Conservation (phyloP, 2,113 vertebrate genomes). For the Ctenodactylus gundi region DNA sequence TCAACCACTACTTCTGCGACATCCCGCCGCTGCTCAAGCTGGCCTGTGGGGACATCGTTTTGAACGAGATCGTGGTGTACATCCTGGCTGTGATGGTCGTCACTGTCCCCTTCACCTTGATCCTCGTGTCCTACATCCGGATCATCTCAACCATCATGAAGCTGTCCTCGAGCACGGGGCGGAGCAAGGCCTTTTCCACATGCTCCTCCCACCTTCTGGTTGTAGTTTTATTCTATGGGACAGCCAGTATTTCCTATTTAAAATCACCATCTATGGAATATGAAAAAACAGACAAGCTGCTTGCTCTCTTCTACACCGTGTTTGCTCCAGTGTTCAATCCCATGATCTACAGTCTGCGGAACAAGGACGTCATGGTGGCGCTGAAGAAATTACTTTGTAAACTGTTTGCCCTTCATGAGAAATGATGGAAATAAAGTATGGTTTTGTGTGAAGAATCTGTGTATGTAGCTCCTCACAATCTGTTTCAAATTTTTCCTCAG, state of each 20-base stretch:
- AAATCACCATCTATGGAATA: neutral
- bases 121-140: neutral
- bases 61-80: neutral
- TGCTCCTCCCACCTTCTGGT: slow-evolving; percentile 58
- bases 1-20: slow-evolving; percentile 53
- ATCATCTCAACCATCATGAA: slow-evolving; percentile 36
- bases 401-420: neutral
- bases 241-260: slow-evolving; percentile 44
- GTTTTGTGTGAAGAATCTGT: neutral
- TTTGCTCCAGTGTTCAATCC: slow-evolving; percentile 64
- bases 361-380: slow-evolving; percentile 52
- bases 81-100: neutral
- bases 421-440: neutral
- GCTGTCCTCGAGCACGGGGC: neutral
- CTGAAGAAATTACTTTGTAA: slow-evolving; percentile 30
- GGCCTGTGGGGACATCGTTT: neutral
- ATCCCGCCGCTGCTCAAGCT: slow-evolving; percentile 18
- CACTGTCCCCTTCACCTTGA: neutral
- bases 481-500: neutral
- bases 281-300: slow-evolving; percentile 12
- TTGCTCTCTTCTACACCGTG: slow-evolving; percentile 67
- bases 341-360: slow-evolving; percentile 61
- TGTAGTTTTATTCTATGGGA: slow-evolving; percentile 45
- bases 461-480: neutral
- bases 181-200: slow-evolving; percentile 56